Percentiles rank a stretch among this genome's conserved stretches.
Conservation (phyloP, 2,888 invertebrate genomes). For the Amiota minor region DNA sequence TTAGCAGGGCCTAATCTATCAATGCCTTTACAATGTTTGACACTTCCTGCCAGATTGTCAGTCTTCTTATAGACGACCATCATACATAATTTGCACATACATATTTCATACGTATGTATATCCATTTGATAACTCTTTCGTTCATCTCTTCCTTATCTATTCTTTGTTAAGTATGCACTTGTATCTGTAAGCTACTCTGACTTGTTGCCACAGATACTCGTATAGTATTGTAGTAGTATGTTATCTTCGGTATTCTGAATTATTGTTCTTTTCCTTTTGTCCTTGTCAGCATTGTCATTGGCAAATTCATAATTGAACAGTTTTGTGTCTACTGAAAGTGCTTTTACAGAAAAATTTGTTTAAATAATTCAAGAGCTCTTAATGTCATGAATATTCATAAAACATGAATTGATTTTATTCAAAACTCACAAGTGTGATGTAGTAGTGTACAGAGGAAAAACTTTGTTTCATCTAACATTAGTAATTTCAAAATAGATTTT, state of each 20-base stretch:
- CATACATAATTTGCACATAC: not conserved
- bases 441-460: too few relatives aligned
- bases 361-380: slow-evolving; percentile 67
- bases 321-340: slow-evolving; percentile 50
- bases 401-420: slow-evolving; percentile 65
- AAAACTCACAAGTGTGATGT: too few relatives aligned
- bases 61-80: not conserved
- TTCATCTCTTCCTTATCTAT: not conserved
- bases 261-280: slow-evolving; percentile 59
- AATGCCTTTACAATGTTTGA: not conserved
- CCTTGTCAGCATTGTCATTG: slow-evolving; percentile 50
- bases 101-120: not conserved
- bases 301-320: slow-evolving; percentile 66
- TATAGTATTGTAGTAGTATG: too few relatives aligned
- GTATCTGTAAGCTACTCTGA: too few relatives aligned
- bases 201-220: too few relatives aligned
- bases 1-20: too few relatives aligned
- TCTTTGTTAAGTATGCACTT: too few relatives aligned
- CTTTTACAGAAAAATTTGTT: slow-evolving; percentile 59
- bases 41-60: slow-evolving; percentile 3
- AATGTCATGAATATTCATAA: slow-evolving; percentile 67
- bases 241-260: slow-evolving; percentile 29
- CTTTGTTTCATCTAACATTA: too few relatives aligned
- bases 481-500: too few relatives aligned
- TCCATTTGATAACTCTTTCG: slow-evolving; percentile 13